phyloP scores from a whole-genome alignment of 2,113 vertebrate genomes.

The Capricornis sumatraensis region DNA sequence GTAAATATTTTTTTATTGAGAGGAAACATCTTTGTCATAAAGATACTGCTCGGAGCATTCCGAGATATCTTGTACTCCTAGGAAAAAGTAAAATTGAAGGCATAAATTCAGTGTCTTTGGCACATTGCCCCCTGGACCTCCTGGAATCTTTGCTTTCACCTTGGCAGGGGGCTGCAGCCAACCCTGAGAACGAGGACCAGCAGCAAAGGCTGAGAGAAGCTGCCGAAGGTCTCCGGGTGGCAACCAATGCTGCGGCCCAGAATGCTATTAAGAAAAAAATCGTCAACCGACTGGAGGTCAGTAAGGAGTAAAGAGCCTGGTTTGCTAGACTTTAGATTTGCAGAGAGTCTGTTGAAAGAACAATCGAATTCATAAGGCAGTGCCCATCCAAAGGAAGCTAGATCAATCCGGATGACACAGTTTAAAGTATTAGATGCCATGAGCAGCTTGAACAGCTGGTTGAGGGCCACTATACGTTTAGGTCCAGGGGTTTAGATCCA shows the following conservation, averaged over 20 bases:
- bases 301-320: neutral
- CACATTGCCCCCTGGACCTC: neutral
- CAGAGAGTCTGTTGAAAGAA: neutral
- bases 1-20: neutral
- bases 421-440: neutral
- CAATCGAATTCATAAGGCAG: neutral
- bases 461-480: neutral
- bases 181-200: constrained; percentile 97
- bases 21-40: constrained; percentile 7
- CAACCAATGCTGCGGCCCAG: constrained; percentile 97
- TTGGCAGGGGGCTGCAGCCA: constrained; percentile 93
- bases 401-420: neutral
- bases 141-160: neutral
- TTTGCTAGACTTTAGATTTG: neutral
- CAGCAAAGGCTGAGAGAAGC: constrained; percentile 96
- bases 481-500: neutral
- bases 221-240: constrained; percentile 94
- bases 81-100: neutral
- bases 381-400: neutral
- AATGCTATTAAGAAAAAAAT: constrained; percentile 99
- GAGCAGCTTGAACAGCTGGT: neutral
- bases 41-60: neutral
- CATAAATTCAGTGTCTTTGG: neutral
- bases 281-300: constrained; percentile 95
- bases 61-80: neutral